Conservation (phyloP, 2,113 vertebrate species). For the Mus pahari region DNA sequence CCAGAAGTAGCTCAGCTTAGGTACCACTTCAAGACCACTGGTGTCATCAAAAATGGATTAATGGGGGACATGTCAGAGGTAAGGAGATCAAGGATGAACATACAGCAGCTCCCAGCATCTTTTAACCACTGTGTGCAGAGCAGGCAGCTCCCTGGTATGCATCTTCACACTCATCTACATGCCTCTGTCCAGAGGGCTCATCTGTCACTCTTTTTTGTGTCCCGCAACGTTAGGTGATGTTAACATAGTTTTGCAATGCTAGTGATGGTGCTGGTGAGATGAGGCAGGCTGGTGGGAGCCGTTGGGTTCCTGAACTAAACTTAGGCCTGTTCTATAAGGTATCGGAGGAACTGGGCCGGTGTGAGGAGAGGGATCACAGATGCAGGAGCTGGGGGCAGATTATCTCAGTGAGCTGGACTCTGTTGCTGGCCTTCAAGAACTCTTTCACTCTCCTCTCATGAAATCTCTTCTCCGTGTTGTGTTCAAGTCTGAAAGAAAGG, state of each 20-base stretch:
- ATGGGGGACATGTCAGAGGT: not conserved
- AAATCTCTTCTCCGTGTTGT: not conserved
- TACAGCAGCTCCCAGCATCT: not conserved
- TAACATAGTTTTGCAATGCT: constrained; percentile 73
- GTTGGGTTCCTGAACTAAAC: not conserved
- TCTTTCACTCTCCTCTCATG: not conserved
- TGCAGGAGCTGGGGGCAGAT: not conserved
- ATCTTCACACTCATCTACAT: constrained; percentile 61
- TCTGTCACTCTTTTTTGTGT: constrained; percentile 76
- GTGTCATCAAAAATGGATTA: not conserved
- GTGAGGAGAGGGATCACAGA: fast-evolving
- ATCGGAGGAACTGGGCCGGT: constrained; percentile 49
- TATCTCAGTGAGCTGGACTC: not conserved
- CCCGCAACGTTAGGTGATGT: constrained; percentile 49
- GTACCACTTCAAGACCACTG: not conserved
- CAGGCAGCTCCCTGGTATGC: constrained; percentile 18
- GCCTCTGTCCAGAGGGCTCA: constrained; percentile 76
- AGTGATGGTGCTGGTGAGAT: constrained; percentile 65
- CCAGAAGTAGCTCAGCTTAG: not conserved
- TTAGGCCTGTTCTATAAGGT: constrained; percentile 59
- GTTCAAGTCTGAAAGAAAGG: not conserved
- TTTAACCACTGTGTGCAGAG: not conserved
- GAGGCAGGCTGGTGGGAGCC: constrained; percentile 55
- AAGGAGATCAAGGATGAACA: not conserved
- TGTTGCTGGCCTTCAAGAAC: not conserved